Conservation (phyloP, 2,113 vertebrate genomes). For the Meriones unguiculatus region DNA sequence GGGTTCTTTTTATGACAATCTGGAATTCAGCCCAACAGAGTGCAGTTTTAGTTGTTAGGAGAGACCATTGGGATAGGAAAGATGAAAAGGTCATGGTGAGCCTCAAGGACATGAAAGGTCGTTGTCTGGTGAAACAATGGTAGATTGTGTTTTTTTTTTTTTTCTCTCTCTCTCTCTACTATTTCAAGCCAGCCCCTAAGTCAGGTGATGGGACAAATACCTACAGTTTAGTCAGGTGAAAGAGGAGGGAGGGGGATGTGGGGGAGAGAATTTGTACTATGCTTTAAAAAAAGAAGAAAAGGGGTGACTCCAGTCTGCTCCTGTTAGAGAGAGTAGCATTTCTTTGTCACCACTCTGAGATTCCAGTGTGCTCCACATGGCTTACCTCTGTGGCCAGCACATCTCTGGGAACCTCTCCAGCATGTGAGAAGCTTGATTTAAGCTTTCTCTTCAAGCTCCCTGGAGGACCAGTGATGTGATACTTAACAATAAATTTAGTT, state of each 20-base stretch:
- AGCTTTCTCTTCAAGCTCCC: conserved; percentile 87
- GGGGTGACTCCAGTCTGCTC: conserved; percentile 77
- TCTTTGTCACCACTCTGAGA: conserved; percentile 83
- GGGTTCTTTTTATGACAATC: conserved; percentile 96
- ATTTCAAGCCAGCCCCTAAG: conserved; percentile 86
- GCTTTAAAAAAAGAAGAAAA: conserved; percentile 69
- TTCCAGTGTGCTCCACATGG: conserved; percentile 83
- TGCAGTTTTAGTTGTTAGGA: conserved; percentile 93
- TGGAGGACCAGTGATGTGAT: conserved; percentile 87
- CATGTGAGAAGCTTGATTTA: conserved; percentile 88
- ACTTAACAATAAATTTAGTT: conserved; percentile 88
- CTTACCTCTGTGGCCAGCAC: conserved; percentile 86
- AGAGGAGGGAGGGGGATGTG: conserved; percentile 73
- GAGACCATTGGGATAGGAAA: conserved; percentile 90
- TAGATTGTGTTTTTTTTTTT: conserved; percentile 86
- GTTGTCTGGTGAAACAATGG: conserved; percentile 91
- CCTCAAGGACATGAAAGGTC: conserved; percentile 94
- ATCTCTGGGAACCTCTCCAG: conserved; percentile 88
- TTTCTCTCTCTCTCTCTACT: conserved; percentile 73
- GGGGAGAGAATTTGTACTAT: conserved; percentile 83
- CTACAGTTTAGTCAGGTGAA: conserved; percentile 89
- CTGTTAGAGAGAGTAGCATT: conserved; percentile 85
- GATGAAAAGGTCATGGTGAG: conserved; percentile 92
- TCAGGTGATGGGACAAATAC: conserved; percentile 90
- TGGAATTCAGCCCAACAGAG: conserved; percentile 95